Evolutionary conservation across 2,113 vertebrate genomes (phyloP).

Genomic region (Corapipo altera): DNA sequence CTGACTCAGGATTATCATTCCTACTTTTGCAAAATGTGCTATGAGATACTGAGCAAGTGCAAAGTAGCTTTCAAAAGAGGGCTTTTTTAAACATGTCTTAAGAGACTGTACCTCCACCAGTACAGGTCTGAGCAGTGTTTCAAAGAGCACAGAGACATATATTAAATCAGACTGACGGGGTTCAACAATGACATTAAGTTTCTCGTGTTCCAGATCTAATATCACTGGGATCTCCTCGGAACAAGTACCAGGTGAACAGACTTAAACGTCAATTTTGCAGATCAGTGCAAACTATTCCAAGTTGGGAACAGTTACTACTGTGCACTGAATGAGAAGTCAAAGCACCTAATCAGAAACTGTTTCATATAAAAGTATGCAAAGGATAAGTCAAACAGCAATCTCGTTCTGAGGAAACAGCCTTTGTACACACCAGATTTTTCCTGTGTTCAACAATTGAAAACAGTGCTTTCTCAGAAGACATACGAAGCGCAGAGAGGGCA

Average conservation of each 20-base stretch:
- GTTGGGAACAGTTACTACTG: not conserved
- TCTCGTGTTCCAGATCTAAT: not conserved
- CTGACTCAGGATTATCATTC: not conserved
- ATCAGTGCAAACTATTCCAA: not conserved
- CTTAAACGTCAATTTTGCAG: not conserved
- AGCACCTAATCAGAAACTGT: not conserved
- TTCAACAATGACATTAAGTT: not conserved
- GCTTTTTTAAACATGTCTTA: not conserved
- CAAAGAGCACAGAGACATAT: not conserved
- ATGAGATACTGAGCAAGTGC: not conserved
- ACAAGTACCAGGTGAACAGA: not conserved
- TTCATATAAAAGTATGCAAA: not conserved
- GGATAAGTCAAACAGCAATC: not conserved
- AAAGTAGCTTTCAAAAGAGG: not conserved
- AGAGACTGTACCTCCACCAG: not conserved
- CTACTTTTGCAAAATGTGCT: not conserved
- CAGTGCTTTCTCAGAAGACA: not conserved
- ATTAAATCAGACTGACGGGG: not conserved
- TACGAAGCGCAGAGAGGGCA: not conserved
- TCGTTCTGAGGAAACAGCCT: not conserved
- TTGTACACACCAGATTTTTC: not conserved
- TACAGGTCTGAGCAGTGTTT: not conserved
- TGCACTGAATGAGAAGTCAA: not conserved
- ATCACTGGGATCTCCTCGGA: not conserved
- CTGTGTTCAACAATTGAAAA: not conserved